Evolutionary conservation across 1,140 invertebrate genomes (phyloP).

Genomic region (Drosophila erecta): DNA sequence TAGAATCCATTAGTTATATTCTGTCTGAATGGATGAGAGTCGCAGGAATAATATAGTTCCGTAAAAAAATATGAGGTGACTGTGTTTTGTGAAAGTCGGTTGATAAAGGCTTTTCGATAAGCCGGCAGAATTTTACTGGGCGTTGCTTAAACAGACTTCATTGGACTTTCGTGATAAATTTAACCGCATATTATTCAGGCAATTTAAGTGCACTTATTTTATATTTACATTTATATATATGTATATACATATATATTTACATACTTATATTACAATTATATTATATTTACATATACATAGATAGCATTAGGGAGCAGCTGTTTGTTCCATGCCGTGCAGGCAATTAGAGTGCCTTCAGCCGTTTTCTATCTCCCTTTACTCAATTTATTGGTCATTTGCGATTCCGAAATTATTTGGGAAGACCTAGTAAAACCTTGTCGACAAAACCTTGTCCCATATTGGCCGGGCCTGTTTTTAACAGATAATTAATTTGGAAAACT

Average conservation of each 20-base stretch:
- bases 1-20: not conserved
- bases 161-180: slow-evolving; percentile 18
- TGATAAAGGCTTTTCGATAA: slow-evolving; percentile 41
- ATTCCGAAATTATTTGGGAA: slow-evolving; percentile 48
- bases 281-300: not conserved
- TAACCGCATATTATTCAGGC: slow-evolving; percentile 1
- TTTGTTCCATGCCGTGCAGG: not conserved
- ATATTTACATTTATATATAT: too few relatives aligned
- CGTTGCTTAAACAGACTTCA: slow-evolving; percentile 18
- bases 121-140: slow-evolving; percentile 17
- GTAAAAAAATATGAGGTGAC: slow-evolving; percentile 24
- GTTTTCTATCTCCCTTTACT: not conserved
- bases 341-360: slow-evolving; percentile 24
- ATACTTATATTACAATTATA: too few relatives aligned
- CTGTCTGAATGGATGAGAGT: not conserved
- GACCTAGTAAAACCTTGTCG: slow-evolving; percentile 52
- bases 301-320: not conserved
- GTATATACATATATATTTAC: too few relatives aligned
- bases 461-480: not conserved
- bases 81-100: slow-evolving; percentile 4
- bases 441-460: slow-evolving; percentile 24
- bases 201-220: slow-evolving; percentile 9
- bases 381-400: slow-evolving; percentile 32
- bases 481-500: slow-evolving; percentile 22
- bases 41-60: slow-evolving; percentile 3